Conservation (phyloP, 2,797 vertebrate species). For the Morelia viridis region DNA sequence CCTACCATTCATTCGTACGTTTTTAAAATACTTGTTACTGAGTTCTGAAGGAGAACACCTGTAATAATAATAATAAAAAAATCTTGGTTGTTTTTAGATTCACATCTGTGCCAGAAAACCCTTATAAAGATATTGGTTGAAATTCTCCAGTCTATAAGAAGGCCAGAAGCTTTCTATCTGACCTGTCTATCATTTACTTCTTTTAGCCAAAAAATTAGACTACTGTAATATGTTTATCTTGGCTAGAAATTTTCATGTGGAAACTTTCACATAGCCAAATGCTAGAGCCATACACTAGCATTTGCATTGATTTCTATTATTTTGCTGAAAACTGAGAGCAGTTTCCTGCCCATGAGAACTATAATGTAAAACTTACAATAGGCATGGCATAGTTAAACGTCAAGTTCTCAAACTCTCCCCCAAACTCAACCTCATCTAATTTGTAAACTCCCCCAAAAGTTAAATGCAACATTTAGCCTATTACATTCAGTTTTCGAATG, state of each 20-base stretch:
- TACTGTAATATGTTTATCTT: background rate
- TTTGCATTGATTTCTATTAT: background rate
- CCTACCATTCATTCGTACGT: background rate
- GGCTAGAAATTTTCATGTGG: background rate
- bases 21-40: background rate
- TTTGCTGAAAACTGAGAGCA: background rate
- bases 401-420: background rate
- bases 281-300: background rate
- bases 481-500: background rate
- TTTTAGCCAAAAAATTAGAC: background rate
- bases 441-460: background rate
- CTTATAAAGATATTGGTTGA: background rate
- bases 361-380: background rate
- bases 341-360: background rate
- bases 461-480: background rate
- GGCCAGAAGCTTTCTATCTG: background rate
- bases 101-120: background rate
- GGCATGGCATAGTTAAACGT: background rate
- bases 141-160: background rate
- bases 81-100: background rate
- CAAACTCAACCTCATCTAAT: background rate
- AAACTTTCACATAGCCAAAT: background rate
- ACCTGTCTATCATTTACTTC: background rate
- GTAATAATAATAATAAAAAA: background rate
- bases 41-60: background rate